Conservation (phyloP, 2,113 vertebrate genomes). For the Stegastes partitus region DNA sequence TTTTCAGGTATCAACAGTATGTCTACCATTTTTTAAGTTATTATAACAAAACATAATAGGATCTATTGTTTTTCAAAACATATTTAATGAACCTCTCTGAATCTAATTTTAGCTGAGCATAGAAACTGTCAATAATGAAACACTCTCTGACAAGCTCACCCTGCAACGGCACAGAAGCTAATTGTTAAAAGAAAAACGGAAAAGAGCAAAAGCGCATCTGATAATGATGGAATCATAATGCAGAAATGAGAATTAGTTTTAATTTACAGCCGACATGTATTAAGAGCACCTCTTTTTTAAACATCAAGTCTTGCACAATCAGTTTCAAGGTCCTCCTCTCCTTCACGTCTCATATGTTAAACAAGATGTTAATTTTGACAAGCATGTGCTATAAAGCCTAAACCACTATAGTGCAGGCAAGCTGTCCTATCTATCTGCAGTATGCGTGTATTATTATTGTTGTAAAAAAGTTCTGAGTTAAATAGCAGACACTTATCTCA, state of each 20-base stretch:
- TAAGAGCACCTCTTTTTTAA: not conserved
- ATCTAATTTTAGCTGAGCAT: not conserved
- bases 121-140: not conserved
- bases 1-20: not conserved
- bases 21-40: not conserved
- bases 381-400: not conserved
- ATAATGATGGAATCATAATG: not conserved
- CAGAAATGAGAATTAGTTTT: not conserved
- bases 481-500: too few species aligned
- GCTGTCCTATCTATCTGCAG: not conserved
- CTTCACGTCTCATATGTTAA: too few species aligned
- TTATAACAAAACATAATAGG: not conserved
- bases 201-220: not conserved
- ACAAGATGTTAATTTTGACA: too few species aligned
- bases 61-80: too few species aligned
- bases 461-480: not conserved
- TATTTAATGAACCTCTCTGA: too few species aligned
- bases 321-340: not conserved
- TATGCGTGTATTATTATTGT: not conserved
- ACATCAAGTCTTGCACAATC: not conserved
- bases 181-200: too few species aligned
- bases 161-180: too few species aligned
- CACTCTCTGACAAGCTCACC: too few species aligned
- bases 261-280: not conserved
- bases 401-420: not conserved